Evolutionary conservation across 2,113 vertebrate genomes (phyloP), one percentile per base, ranked within the genome.

Genomic region (Leucopsar rothschildi): DNA sequence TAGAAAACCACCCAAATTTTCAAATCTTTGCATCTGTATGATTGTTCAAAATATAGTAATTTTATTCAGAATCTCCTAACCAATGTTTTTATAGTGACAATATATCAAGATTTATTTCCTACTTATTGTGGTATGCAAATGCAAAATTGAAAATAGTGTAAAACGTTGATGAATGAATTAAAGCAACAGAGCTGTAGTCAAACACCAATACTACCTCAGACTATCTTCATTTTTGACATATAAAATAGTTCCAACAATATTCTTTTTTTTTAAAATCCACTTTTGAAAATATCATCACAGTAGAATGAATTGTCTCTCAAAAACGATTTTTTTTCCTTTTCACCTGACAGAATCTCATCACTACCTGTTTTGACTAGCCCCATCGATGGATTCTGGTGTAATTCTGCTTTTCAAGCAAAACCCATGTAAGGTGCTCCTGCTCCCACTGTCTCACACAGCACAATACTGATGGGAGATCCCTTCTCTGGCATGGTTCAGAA

Each of bases 251-350:
- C 69, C 12, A 65, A 23, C 0, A 15, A 24, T 31, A 42, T 8
- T 55, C 49, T 10, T 12, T 50, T 27, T 49, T 49, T 14, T 33
- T 19, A 66, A 71, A 42, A 20, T 31, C 8, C 2, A 4, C 19
- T 47, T 49, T 18, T 25, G 11, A 81, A 90, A 71, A 49, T n/a
- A 1, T 39, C 29, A 33, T 69, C 33, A 52, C 8, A 31, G 23
- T 14, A n/a, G 40, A 64, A 72, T 18, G 2, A 80, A 52, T 27
- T n/a, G 1, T 35, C 53, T 53, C 29, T 42, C 22, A 35, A 60
- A 77, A 71, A 1, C 0, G 0, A 9, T 33, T 69, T 33, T 1
- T 69, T 52, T 60, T 39, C 35, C 24, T 5, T 20, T n/a, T 52
- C 15, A 12, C 8, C 5, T 60, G 8, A 40, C 14, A 82, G 25